phyloP scores from a whole-genome alignment of 1,140 invertebrate genomes.

The Drosophila sulfurigaster region DNA sequence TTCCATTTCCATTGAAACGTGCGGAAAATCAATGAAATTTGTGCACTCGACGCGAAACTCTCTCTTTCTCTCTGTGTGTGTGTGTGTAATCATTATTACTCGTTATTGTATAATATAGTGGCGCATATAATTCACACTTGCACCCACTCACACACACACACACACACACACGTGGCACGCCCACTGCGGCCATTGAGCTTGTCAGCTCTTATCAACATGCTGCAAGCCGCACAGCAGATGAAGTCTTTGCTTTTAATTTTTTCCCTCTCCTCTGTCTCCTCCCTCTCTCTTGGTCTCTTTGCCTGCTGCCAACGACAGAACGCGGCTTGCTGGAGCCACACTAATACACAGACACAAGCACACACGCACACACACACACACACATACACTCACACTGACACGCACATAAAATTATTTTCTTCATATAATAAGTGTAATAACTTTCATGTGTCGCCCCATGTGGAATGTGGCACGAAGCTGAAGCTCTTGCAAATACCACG shows the following conservation, averaged over 20 bases:
- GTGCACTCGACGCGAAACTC: not conserved
- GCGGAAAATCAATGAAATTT: slow-evolving; percentile 36
- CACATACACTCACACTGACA: too few species aligned
- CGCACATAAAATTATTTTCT: slow-evolving; percentile 77
- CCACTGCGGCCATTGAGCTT: slow-evolving; percentile 32
- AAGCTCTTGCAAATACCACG: slow-evolving; percentile 31
- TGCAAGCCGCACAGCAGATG: slow-evolving; percentile 74
- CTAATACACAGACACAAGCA: slow-evolving; percentile 1
- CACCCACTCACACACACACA: slow-evolving; percentile 21
- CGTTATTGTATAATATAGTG: slow-evolving; percentile 75
- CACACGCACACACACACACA: slow-evolving; percentile 3
- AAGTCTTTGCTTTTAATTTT: slow-evolving; percentile 81
- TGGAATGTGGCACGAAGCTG: slow-evolving; percentile 46
- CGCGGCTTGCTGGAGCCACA: slow-evolving; percentile 20
- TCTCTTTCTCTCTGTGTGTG: not conserved
- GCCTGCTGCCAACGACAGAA: slow-evolving; percentile 38
- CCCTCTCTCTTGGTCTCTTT: not conserved
- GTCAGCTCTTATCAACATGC: slow-evolving; percentile 69
- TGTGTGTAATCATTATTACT: slow-evolving; percentile 72
- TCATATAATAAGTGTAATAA: slow-evolving; percentile 83
- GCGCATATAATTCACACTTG: slow-evolving; percentile 64
- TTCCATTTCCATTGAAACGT: not conserved
- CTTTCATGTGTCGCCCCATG: slow-evolving; percentile 73
- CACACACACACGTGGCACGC: slow-evolving; percentile 30
- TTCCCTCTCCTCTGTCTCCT: not conserved